A percentile compares a stretch with the other conserved stretches of the same genome.
Evolutionary conservation across 2,888 invertebrate genomes (phyloP).

Genomic region (Acholoe squamosa): DNA sequence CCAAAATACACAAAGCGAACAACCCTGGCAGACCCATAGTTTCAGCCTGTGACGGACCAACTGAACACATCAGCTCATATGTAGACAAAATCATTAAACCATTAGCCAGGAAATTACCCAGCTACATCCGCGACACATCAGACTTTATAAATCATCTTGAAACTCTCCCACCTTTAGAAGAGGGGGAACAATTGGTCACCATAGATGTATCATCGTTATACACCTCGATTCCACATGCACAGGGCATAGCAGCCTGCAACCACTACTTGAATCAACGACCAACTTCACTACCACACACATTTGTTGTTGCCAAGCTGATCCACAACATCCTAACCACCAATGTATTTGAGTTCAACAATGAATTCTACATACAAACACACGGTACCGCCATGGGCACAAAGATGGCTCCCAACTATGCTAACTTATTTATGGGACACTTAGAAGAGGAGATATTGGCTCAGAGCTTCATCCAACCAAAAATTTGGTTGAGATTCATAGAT

Average conservation of each 20-base stretch:
- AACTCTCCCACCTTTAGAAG: background rate
- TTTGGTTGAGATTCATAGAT: background rate
- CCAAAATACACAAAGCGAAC: no score
- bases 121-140: background rate
- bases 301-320: background rate
- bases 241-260: constrained; percentile 35
- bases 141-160: background rate
- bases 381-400: no score
- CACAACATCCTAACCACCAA: background rate
- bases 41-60: no score
- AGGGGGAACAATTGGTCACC: no score
- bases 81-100: no score
- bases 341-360: background rate
- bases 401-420: constrained; percentile 34
- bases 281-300: background rate
- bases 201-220: constrained; percentile 3
- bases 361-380: background rate
- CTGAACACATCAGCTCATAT: no score
- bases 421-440: constrained; percentile 5
- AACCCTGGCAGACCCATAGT: no score
- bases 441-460: background rate
- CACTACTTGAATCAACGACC: background rate
- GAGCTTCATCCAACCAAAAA: background rate
- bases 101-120: background rate
- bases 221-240: background rate